phyloP scores from a whole-genome alignment of 35 echinoderm and acorn worm genomes.

The Amphiura filiformis region DNA sequence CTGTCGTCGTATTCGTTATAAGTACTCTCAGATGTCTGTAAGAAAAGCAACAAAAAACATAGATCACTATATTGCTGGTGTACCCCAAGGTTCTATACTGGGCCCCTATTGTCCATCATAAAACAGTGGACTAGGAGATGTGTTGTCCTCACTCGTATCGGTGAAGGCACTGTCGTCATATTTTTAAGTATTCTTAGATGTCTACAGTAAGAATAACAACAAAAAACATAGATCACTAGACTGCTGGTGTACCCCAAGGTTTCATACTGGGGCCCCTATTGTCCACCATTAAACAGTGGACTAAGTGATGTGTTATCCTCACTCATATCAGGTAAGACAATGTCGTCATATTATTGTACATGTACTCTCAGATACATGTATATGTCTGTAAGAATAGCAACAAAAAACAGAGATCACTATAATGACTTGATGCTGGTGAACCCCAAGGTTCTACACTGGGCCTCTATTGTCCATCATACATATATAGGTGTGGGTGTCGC shows the following conservation, averaged over 20 bases:
- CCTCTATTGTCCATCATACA: too few species aligned
- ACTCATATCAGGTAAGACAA: constrained; percentile 83
- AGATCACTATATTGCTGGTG: not conserved
- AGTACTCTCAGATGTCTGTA: constrained; percentile 89
- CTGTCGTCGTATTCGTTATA: constrained; percentile 99
- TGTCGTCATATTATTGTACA: constrained; percentile 98
- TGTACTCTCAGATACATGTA: constrained; percentile 87
- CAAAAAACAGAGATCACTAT: too few species aligned
- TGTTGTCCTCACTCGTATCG: constrained; percentile 84
- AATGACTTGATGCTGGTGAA: too few species aligned
- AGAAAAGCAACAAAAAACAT: constrained; percentile 6
- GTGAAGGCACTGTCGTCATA: constrained; percentile 96
- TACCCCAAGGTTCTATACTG: too few species aligned
- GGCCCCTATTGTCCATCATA: constrained; percentile 51
- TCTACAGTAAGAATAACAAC: constrained; percentile 45
- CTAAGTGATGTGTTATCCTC: constrained; percentile 72
- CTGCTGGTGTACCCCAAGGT: too few species aligned
- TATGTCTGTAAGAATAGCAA: too few species aligned
- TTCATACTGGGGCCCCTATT: constrained; percentile 11
- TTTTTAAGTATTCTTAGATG: constrained; percentile 90
- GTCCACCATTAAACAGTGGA: constrained; percentile 55
- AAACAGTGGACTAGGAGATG: constrained; percentile 63
- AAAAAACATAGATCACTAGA: too few species aligned
- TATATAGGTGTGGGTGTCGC: too few species aligned
- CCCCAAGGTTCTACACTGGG: too few species aligned